These are phyloP conservation scores for Gerris buenoi DNA, from an alignment of 1,140 invertebrate species.

Conservation along the genomic window DNA sequence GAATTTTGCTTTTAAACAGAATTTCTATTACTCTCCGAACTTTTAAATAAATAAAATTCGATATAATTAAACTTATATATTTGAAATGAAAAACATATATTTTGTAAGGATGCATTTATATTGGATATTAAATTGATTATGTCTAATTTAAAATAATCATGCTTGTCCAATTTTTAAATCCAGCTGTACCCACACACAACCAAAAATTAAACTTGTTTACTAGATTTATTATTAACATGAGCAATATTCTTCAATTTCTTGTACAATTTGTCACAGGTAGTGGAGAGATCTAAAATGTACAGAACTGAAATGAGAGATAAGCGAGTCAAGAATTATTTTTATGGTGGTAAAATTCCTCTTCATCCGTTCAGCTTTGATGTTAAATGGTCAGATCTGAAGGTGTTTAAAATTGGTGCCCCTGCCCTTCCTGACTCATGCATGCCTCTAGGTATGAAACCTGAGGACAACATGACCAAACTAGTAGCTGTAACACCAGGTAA, in stretches of 20 bases:
- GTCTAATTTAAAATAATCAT: too few species aligned
- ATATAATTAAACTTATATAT: too few species aligned
- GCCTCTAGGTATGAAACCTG: conserved; percentile 85
- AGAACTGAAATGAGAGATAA: conserved; percentile 61
- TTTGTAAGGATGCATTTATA: too few species aligned
- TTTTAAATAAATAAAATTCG: too few species aligned
- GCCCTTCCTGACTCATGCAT: conserved; percentile 84
- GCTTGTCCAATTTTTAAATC: too few species aligned
- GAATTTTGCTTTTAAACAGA: too few species aligned
- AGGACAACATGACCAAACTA: conserved; percentile 83
- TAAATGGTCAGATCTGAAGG: conserved; percentile 68
- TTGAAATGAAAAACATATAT: too few species aligned
- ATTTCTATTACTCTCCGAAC: too few species aligned
- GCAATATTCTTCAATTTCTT: neutral
- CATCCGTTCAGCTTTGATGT: conserved; percentile 88
- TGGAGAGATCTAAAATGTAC: conserved; percentile 58
- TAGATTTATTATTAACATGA: conserved; percentile 3
- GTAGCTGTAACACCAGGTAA: conserved; percentile 56
- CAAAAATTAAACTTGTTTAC: too few species aligned
- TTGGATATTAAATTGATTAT: too few species aligned
- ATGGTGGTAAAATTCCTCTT: conserved; percentile 63
- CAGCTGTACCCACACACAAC: too few species aligned
- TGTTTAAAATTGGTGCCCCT: conserved; percentile 90
- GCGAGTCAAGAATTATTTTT: conserved; percentile 86
- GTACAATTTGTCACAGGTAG: conserved; percentile 46